A percentile compares a stretch with the other conserved stretches of the same genome.
Conservation (phyloP, 1,140 invertebrate genomes). For the Drosophila tsacasi region DNA sequence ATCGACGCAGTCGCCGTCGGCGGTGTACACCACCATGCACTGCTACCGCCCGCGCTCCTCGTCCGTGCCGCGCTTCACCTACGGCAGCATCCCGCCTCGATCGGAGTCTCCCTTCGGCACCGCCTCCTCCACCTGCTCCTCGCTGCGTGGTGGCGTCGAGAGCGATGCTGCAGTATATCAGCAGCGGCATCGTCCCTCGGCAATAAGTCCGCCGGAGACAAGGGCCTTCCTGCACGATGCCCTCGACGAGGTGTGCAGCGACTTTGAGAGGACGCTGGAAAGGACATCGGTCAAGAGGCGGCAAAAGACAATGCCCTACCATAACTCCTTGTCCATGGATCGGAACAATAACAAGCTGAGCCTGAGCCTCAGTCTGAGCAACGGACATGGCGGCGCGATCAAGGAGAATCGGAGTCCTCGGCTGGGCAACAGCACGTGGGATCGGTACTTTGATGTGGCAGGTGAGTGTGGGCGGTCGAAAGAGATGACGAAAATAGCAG, state of each 20-base stretch:
- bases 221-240: conserved; percentile 83
- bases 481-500: conserved; percentile 13
- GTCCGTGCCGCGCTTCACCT: conserved; percentile 80
- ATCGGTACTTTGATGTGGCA: conserved; percentile 77
- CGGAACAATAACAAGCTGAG: conserved; percentile 74
- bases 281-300: conserved; percentile 85
- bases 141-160: conserved; percentile 72
- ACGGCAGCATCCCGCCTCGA: conserved; percentile 59
- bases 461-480: conserved; percentile 62
- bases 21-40: conserved; percentile 48
- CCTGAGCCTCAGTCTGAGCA: conserved; percentile 56
- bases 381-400: conserved; percentile 35
- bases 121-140: conserved; percentile 80
- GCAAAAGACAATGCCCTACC: conserved; percentile 42
- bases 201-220: conserved; percentile 78
- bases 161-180: conserved; percentile 71
- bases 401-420: conserved; percentile 46
- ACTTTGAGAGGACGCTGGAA: conserved; percentile 90
- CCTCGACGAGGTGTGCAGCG: conserved; percentile 89
- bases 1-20: conserved; percentile 14
- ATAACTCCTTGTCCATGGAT: conserved; percentile 60
- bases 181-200: conserved; percentile 28
- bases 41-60: conserved; percentile 68
- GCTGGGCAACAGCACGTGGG: conserved; percentile 64
- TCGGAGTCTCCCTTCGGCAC: conserved; percentile 79